These are phyloP conservation scores for Morone saxatilis DNA, from an alignment of 2,113 vertebrate genomes.

Conservation along the genomic window DNA sequence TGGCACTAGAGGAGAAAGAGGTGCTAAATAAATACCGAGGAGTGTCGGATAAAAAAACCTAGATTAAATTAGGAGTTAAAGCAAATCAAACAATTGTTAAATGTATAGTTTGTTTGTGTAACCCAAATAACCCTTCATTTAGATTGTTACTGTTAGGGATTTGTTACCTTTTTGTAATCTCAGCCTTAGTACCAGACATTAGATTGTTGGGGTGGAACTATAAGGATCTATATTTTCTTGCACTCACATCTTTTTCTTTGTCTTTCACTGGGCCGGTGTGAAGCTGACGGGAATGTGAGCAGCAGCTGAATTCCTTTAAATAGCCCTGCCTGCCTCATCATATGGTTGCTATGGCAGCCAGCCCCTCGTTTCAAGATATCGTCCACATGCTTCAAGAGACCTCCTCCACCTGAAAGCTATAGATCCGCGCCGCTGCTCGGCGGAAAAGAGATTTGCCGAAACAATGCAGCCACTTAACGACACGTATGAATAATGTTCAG, in stretches of 20 bases:
- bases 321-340: conserved; percentile 82
- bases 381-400: conserved; percentile 73
- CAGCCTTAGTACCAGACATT: neutral
- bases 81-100: no score
- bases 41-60: neutral
- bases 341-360: conserved; percentile 85
- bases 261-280: conserved; percentile 71
- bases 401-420: conserved; percentile 75
- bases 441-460: neutral
- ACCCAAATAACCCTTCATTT: neutral
- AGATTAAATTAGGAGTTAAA: no score
- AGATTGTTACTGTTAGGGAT: neutral
- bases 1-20: neutral
- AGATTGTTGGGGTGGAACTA: neutral
- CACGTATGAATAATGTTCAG: conserved; percentile 49
- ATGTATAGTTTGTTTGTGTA: neutral
- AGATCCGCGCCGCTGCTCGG: conserved; percentile 54
- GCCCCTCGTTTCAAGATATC: conserved; percentile 79
- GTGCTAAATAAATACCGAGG: conserved; percentile 17
- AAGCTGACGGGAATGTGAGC: conserved; percentile 70
- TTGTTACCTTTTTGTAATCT: neutral
- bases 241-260: conserved; percentile 63
- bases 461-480: conserved; percentile 38
- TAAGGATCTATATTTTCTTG: conserved; percentile 38
- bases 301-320: conserved; percentile 85